Percentiles rank a stretch among this genome's conserved stretches.
Conservation (phyloP, 2,888 invertebrate species). For the Cinara cedri region DNA sequence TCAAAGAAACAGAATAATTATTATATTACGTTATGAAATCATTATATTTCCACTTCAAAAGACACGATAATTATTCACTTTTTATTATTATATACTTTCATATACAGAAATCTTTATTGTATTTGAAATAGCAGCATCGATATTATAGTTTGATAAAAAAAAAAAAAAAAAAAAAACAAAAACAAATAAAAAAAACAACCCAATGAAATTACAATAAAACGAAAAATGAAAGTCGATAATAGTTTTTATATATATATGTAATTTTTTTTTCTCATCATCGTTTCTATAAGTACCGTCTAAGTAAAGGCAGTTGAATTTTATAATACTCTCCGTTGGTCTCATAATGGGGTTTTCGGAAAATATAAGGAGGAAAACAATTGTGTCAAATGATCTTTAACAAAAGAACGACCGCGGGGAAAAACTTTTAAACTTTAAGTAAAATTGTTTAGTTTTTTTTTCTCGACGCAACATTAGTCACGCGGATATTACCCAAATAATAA, state of each 20-base stretch:
- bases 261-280: not conserved
- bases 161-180: too few relatives aligned
- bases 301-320: not conserved
- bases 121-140: not conserved
- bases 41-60: not conserved
- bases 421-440: not conserved
- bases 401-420: conserved; percentile 2
- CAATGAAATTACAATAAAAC: conserved; percentile 12
- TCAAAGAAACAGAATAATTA: not conserved
- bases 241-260: not conserved
- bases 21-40: not conserved
- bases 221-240: conserved; percentile 15
- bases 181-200: too few relatives aligned
- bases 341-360: not conserved
- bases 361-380: conserved; percentile 22
- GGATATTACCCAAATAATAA: too few relatives aligned
- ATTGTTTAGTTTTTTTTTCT: conserved; percentile 5
- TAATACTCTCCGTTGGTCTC: conserved; percentile 11
- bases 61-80: not conserved
- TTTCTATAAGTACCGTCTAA: not conserved
- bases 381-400: conserved; percentile 21
- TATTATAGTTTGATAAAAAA: conserved; percentile 11
- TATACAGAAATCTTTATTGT: not conserved
- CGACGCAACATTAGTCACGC: too few relatives aligned
- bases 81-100: not conserved